Conservation (phyloP, 2,797 vertebrate species). For the Telmatherina bonti region DNA sequence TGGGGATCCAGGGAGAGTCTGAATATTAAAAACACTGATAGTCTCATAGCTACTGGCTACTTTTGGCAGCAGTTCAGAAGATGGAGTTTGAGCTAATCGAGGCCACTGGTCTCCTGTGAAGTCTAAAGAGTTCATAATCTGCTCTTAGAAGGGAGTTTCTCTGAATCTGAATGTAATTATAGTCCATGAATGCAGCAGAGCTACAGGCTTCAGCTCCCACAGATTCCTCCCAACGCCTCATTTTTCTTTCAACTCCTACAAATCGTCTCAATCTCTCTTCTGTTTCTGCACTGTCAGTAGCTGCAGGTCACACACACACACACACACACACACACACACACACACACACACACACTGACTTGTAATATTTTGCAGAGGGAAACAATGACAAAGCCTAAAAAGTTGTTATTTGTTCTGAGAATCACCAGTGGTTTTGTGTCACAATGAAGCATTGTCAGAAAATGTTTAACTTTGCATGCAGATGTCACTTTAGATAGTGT, state of each 20-base stretch:
- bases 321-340: constrained; percentile 8
- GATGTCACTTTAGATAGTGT: too few species aligned
- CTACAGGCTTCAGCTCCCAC: constrained; percentile 25
- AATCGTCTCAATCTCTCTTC: constrained; percentile 1
- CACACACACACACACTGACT: constrained; percentile 3
- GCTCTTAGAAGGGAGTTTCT: constrained; percentile 27
- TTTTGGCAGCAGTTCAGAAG: constrained; percentile 50
- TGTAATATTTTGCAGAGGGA: background rate
- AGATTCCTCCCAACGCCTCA: constrained; percentile 9
- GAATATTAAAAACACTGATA: constrained; percentile 37
- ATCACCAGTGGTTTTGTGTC: too few species aligned
- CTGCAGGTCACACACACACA: constrained; percentile 8
- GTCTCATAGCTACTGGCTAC: constrained; percentile 34
- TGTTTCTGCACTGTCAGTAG: background rate
- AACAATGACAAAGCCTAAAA: too few species aligned
- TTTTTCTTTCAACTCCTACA: constrained; percentile 11
- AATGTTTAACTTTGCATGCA: too few species aligned
- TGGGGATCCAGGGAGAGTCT: constrained; percentile 16
- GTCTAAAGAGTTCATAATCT: constrained; percentile 48
- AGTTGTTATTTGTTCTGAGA: too few species aligned
- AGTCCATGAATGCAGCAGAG: constrained; percentile 31
- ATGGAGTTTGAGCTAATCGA: constrained; percentile 44
- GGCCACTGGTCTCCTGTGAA: constrained; percentile 44
- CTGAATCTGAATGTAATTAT: constrained; percentile 34
- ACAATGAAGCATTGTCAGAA: too few species aligned